Percentiles rank a stretch among this genome's conserved stretches.
Conservation (phyloP, 2,888 invertebrate genomes). For the Lasius platythorax region DNA sequence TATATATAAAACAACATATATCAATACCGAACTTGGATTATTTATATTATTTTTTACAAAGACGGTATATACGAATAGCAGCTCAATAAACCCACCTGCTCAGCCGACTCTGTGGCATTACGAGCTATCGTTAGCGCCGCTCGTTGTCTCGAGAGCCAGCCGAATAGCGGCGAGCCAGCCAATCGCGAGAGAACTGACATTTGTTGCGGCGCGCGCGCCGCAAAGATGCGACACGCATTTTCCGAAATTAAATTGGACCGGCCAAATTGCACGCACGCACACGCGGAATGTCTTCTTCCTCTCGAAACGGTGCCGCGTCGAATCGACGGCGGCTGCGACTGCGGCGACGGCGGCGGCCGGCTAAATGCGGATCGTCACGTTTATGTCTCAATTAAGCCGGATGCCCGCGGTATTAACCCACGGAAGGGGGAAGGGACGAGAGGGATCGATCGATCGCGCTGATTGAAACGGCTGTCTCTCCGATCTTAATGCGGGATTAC, state of each 20-base stretch:
- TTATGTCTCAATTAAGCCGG: conserved; percentile 56
- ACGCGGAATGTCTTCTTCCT: conserved; percentile 47
- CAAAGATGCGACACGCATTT: conserved; percentile 37
- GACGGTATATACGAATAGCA: too few species aligned
- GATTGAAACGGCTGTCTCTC: conserved; percentile 55
- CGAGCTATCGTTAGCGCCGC: conserved; percentile 61
- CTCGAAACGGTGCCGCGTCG: conserved; percentile 17
- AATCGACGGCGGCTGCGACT: not conserved
- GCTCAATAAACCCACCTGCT: conserved; percentile 15
- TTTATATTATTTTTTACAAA: not conserved
- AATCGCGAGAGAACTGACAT: conserved; percentile 9
- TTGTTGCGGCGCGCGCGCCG: not conserved
- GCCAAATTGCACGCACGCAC: conserved; percentile 51
- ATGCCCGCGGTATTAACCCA: conserved; percentile 50
- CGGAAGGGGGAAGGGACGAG: not conserved
- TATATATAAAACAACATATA: not conserved
- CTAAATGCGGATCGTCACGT: conserved; percentile 48
- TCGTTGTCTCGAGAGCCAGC: conserved; percentile 39
- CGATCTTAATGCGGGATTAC: conserved; percentile 53
- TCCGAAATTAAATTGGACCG: conserved; percentile 57
- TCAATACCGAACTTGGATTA: not conserved
- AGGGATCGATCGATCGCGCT: conserved; percentile 50
- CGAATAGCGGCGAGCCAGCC: not conserved
- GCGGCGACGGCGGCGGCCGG: not conserved
- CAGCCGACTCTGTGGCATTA: conserved; percentile 30